Conservation (phyloP, 2,797 vertebrate genomes). For the Cryptoblepharus egeriae region DNA sequence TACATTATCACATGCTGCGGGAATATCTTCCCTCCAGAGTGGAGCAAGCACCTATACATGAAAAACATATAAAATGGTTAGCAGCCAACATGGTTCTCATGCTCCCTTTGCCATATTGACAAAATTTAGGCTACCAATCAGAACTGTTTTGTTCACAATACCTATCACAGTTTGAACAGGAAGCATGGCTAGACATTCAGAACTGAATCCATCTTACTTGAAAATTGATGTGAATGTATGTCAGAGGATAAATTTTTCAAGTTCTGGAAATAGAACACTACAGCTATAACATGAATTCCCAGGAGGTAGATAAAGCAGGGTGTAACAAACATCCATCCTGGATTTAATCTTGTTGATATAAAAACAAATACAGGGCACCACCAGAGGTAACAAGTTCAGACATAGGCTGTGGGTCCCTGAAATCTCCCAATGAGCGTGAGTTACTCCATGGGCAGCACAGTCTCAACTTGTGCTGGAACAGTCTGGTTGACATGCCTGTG, state of each 20-base stretch:
- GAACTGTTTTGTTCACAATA: background rate
- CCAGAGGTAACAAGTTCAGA: too few relatives aligned
- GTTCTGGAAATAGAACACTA: background rate
- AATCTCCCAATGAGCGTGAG: too few relatives aligned
- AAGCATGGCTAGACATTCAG: background rate
- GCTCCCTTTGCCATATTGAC: background rate
- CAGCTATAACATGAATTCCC: background rate
- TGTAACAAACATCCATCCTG: background rate
- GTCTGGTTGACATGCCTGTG: too few relatives aligned
- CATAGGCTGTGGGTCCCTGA: too few relatives aligned
- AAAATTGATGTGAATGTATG: background rate
- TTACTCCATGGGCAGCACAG: too few relatives aligned
- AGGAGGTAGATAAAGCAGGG: too few relatives aligned
- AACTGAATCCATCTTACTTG: background rate
- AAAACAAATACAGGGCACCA: background rate
- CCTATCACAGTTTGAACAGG: background rate
- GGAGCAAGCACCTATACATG: constrained; percentile 87
- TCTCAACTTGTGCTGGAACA: too few relatives aligned
- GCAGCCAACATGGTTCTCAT: background rate
- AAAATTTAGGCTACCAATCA: background rate
- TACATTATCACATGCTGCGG: constrained; percentile 90
- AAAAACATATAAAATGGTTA: constrained; percentile 13
- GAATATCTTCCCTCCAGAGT: constrained; percentile 92
- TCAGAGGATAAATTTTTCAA: background rate
- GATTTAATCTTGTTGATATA: background rate